These are phyloP conservation scores for Sebastes reedi DNA, from an alignment of 2,797 vertebrate genomes.

Conservation along the genomic window DNA sequence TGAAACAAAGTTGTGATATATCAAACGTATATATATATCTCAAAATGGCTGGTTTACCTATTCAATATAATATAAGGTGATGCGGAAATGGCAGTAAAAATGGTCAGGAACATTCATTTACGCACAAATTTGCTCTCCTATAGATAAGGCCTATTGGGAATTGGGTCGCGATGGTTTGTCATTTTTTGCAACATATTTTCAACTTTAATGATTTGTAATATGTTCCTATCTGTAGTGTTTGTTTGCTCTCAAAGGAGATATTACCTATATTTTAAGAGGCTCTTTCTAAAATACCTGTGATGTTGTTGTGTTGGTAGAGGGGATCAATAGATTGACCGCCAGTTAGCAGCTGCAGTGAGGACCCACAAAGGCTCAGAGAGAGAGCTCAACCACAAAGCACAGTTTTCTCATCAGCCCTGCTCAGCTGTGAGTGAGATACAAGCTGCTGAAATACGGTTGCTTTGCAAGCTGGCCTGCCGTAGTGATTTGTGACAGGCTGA, in stretches of 20 bases:
- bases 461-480: neutral
- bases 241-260: neutral
- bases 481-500: neutral
- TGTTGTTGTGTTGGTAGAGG: neutral
- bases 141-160: too few species aligned
- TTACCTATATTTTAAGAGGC: neutral
- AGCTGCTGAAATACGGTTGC: neutral
- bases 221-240: neutral
- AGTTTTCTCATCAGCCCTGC: neutral
- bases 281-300: neutral
- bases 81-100: too few species aligned
- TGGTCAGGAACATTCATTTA: too few species aligned
- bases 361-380: neutral
- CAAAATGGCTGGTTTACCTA: too few species aligned
- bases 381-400: neutral
- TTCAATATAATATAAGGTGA: too few species aligned
- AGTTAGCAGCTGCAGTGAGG: neutral
- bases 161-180: too few species aligned
- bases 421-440: constrained; percentile 1
- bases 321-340: neutral
- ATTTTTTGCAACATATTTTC: neutral
- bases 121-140: too few species aligned
- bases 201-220: neutral
- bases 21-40: too few species aligned
- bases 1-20: too few species aligned